A percentile compares a stretch with the other conserved stretches of the same genome.
Conservation (phyloP, 2,797 vertebrate genomes). For the Enteromius trimaculatus region DNA sequence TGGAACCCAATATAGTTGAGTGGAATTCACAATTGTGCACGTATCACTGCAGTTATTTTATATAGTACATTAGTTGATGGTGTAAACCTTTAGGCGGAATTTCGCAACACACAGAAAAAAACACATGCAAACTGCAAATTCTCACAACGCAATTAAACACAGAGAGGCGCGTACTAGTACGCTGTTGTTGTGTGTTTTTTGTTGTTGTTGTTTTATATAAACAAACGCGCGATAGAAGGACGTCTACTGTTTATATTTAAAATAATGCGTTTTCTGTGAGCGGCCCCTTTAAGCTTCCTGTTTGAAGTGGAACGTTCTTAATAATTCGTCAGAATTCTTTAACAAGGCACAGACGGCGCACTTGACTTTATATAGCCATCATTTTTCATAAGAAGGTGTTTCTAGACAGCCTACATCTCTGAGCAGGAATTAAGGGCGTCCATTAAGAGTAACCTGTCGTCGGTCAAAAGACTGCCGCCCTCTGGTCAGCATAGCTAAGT, state of each 20-base stretch:
- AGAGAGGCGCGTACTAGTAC: no score
- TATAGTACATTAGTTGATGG: no score
- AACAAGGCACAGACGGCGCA: slow-evolving; percentile 6
- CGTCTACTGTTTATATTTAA: neutral
- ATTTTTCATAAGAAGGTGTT: neutral
- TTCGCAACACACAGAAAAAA: no score
- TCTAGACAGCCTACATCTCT: neutral
- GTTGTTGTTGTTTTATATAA: neutral
- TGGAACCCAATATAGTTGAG: neutral
- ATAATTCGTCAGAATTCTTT: neutral
- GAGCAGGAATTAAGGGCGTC: neutral
- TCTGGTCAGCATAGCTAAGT: neutral
- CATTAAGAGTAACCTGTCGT: no score
- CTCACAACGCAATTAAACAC: no score
- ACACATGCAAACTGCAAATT: no score
- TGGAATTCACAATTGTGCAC: neutral
- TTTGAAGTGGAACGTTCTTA: neutral
- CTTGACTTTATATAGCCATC: neutral
- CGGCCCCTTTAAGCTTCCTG: neutral
- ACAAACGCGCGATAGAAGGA: neutral
- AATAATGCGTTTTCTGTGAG: neutral
- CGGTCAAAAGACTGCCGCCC: no score
- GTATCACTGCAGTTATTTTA: no score
- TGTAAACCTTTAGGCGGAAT: neutral
- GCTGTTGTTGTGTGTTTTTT: neutral